Percentiles rank a stretch among this genome's conserved stretches.
These are phyloP conservation scores for Sisor rabdophorus DNA, from an alignment of 2,113 vertebrate species.

Conservation along the genomic window DNA sequence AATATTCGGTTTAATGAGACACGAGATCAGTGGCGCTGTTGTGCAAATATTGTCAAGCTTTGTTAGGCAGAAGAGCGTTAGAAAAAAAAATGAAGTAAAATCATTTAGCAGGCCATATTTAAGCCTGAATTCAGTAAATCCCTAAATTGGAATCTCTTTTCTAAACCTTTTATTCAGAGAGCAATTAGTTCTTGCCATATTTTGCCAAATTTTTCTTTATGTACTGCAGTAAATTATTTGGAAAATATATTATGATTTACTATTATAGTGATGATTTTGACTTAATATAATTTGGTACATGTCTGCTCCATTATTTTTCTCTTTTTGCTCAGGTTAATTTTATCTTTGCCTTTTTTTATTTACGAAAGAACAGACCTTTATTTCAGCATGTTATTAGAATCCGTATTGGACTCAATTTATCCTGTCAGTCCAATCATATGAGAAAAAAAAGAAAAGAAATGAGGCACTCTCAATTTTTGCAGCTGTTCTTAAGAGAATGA, in stretches of 20 bases:
- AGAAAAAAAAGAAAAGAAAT: background rate
- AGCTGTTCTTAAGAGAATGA: constrained; percentile 35
- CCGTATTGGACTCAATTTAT: constrained; percentile 15
- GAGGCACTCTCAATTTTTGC: constrained; percentile 29
- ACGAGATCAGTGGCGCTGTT: constrained; percentile 27
- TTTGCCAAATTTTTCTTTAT: too few species aligned
- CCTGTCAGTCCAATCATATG: constrained; percentile 30
- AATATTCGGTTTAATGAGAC: constrained; percentile 44
- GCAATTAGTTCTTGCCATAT: background rate
- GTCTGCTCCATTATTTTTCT: background rate
- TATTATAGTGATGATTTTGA: background rate
- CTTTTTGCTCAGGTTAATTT: constrained; percentile 6
- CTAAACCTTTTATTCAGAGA: background rate
- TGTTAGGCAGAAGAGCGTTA: constrained; percentile 26
- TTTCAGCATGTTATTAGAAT: constrained; percentile 37
- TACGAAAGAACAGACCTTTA: constrained; percentile 14
- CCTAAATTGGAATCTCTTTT: background rate
- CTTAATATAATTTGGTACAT: constrained; percentile 18
- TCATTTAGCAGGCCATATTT: background rate
- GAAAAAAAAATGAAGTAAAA: constrained; percentile 9
- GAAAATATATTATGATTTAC: background rate
- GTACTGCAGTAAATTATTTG: background rate
- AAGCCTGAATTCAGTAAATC: background rate
- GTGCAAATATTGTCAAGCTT: constrained; percentile 39
- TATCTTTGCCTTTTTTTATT: background rate